Conservation (phyloP, 2,888 invertebrate genomes). For the Drosophila paramelanica region DNA sequence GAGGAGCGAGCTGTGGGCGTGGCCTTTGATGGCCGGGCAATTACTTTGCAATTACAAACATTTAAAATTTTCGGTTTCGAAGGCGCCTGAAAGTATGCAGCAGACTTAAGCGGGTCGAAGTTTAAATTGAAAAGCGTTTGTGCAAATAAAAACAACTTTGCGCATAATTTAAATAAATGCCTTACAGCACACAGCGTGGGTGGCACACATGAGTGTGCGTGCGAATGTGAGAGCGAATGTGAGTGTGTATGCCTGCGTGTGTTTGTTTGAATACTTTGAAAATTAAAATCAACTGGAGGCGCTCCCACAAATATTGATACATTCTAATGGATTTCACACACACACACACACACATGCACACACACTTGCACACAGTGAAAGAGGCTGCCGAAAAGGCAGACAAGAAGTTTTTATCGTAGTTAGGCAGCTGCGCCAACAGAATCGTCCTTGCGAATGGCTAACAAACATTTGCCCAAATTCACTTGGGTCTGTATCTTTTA, state of each 20-base stretch:
- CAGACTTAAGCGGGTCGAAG: slow-evolving; percentile 4
- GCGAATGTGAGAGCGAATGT: slow-evolving; percentile 2
- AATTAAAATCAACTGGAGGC: slow-evolving; percentile 78
- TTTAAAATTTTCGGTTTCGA: slow-evolving; percentile 20
- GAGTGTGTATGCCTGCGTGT: slow-evolving; percentile 16
- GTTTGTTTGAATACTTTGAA: slow-evolving; percentile 59
- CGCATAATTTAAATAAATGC: slow-evolving; percentile 69
- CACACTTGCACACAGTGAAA: slow-evolving; percentile 13
- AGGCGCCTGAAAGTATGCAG: slow-evolving; percentile 60
- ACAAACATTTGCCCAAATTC: slow-evolving; percentile 72
- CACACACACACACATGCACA: slow-evolving; percentile 23
- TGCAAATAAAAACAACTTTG: slow-evolving; percentile 69
- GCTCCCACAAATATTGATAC: slow-evolving; percentile 80
- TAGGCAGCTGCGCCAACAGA: slow-evolving; percentile 68
- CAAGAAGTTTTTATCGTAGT: slow-evolving; percentile 72
- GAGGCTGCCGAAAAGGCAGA: slow-evolving; percentile 47
- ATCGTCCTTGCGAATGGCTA: slow-evolving; percentile 63
- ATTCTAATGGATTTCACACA: slow-evolving; percentile 75
- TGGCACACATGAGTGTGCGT: slow-evolving; percentile 16
- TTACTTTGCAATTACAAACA: slow-evolving; percentile 73
- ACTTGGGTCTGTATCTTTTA: slow-evolving; percentile 68
- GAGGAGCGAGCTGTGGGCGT: neutral
- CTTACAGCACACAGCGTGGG: slow-evolving; percentile 11
- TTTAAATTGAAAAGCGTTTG: slow-evolving; percentile 65
- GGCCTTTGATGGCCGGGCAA: slow-evolving; percentile 41